These are phyloP conservation scores for Odontomachus brunneus DNA, from an alignment of 1,140 invertebrate species.

Conservation along the genomic window DNA sequence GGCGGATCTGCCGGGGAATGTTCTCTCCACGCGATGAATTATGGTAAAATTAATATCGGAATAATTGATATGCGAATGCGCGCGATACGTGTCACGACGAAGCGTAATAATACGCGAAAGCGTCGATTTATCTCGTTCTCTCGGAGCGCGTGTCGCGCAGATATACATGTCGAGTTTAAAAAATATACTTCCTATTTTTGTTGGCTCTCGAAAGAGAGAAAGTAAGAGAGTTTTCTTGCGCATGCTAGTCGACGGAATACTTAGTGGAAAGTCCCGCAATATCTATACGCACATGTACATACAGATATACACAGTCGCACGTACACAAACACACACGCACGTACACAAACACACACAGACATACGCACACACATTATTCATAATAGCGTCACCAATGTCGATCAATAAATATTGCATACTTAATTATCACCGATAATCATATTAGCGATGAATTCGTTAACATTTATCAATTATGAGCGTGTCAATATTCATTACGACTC, in stretches of 20 bases:
- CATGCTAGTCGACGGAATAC: neutral
- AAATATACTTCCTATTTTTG: no score
- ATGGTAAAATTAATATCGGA: neutral
- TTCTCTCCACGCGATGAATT: neutral
- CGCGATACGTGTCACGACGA: neutral
- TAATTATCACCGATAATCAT: conserved; percentile 41
- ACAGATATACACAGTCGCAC: no score
- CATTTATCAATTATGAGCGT: conserved; percentile 46
- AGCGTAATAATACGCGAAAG: no score
- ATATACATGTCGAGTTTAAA: no score
- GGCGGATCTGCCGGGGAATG: neutral
- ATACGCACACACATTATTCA: neutral
- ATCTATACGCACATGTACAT: no score
- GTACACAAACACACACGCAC: no score
- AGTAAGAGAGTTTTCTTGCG: neutral
- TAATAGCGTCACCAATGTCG: conserved; percentile 32
- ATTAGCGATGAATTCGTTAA: conserved; percentile 49
- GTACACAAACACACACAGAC: neutral
- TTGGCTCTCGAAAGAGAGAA: no score
- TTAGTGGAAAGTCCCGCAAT: no score
- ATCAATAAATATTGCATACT: conserved; percentile 39
- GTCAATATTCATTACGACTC: conserved; percentile 39
- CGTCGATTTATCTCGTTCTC: no score
- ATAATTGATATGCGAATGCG: neutral
- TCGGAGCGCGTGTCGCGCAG: no score